Conservation (phyloP, 2,113 vertebrate species). For the Monopterus albus region DNA sequence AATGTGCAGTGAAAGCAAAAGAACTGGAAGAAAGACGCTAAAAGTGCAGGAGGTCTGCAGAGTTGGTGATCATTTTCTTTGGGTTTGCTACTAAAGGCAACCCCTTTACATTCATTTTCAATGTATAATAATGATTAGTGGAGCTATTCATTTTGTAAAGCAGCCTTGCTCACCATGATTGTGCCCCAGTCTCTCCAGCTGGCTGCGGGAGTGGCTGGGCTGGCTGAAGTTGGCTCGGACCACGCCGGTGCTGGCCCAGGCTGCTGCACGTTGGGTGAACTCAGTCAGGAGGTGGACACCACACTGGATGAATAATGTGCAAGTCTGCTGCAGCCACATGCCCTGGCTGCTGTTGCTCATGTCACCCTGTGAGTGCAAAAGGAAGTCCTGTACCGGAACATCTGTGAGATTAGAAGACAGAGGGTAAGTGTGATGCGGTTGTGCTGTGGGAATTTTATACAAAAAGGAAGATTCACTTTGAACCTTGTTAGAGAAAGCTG, state of each 20-base stretch:
- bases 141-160: neutral
- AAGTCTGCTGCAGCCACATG: conserved; percentile 80
- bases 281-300: conserved; percentile 73
- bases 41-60: neutral
- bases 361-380: conserved; percentile 58
- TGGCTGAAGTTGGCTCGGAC: conserved; percentile 81
- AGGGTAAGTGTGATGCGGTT: neutral
- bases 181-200: conserved; percentile 44
- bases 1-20: neutral
- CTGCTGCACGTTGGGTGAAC: conserved; percentile 75
- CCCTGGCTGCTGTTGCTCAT: conserved; percentile 72
- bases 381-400: conserved; percentile 77
- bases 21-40: neutral
- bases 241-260: conserved; percentile 86
- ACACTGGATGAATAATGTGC: conserved; percentile 81
- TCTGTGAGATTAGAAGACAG: conserved; percentile 75
- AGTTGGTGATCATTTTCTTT: neutral
- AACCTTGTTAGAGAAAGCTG: neutral
- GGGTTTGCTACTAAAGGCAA: no score
- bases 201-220: conserved; percentile 59
- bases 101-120: neutral
- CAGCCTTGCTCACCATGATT: conserved; percentile 69
- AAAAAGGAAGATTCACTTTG: neutral
- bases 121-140: neutral
- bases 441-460: neutral